Evolutionary conservation across 2,888 invertebrate species (phyloP), one percentile per base, ranked within the genome.

Genomic region (Terebella lapidaria): DNA sequence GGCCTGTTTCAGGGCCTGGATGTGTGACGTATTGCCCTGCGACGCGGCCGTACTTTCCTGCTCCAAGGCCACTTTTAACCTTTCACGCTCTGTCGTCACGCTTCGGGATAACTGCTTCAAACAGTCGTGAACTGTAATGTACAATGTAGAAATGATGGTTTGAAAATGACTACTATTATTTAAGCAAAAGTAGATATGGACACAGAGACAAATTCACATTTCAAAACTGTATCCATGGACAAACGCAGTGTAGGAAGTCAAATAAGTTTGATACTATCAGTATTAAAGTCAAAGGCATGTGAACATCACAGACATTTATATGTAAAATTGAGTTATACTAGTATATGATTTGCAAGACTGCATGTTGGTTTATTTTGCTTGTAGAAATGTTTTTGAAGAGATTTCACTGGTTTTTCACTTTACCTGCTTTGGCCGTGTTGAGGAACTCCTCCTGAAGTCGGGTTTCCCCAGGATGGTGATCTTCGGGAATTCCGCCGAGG

Each of bases 41-140:
- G 47, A 22, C 2, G 58, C 25, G 1, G 56, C 25, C 35, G 52
- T 26, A 18, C 53, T 53, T 66, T 84, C 84, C 47, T 81, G 72
- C 65, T 85, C 85, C 60, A 88, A 79, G 0, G 87, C 85, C 52
- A 84, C 83, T 74, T 87, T 87, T 68, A 89, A 77, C 54, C 86
- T 84, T 54, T 87, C 85, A 18, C 88, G 82, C 74, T 87, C 86
- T 4, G 75, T 76, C 15, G 71, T 70, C 58, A 80, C 72, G 24
- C 61, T 62, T 26, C 64, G 54, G 20, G 56, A 56, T 47, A 67
- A 51, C 2, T 46, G 27, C 22, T 59, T 53, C 53, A 67, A 54
- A 15, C 59, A 46, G 1, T 67, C 64, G 26, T 67, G 63, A 3
- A 61, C 67, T 67, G 59, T 5, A 10, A 54, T 3, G 15, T n/a